Percentiles rank a stretch among this genome's conserved stretches.
phyloP scores from a whole-genome alignment of 2,888 invertebrate genomes.

The Euzetes globulus region DNA sequence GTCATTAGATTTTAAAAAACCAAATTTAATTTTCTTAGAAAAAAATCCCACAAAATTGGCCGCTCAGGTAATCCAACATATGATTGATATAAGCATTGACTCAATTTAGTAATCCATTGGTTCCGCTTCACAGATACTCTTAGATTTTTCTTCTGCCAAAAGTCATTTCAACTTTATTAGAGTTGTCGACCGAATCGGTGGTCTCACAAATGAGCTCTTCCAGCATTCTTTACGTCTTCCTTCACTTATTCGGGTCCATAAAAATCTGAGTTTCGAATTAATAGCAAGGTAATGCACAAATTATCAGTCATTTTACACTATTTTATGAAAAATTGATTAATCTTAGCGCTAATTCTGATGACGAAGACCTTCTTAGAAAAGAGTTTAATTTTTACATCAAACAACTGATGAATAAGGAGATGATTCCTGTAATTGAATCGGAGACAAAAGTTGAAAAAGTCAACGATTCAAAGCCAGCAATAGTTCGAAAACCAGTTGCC shows the following conservation, averaged over 20 bases:
- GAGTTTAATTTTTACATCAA: constrained; percentile 7
- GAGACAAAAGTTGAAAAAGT: not conserved
- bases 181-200: constrained; percentile 1
- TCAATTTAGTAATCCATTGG: not conserved
- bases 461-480: not conserved
- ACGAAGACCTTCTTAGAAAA: not conserved
- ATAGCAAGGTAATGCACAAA: not conserved
- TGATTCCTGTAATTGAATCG: not conserved
- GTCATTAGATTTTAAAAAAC: not conserved
- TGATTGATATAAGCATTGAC: not conserved
- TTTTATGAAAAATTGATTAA: not conserved
- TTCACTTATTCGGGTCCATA: not conserved
- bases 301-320: too few species aligned
- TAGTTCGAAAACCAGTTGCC: not conserved
- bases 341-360: constrained; percentile 7
- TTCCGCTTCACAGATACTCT: not conserved
- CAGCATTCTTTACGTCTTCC: constrained; percentile 5
- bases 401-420: not conserved
- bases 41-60: constrained; percentile 3
- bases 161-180: not conserved
- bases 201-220: not conserved
- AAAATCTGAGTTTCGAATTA: not conserved
- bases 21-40: constrained; percentile 24
- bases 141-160: not conserved
- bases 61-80: constrained; percentile 22